Conservation (phyloP, 2,888 invertebrate species). For the Cryptus armator region DNA sequence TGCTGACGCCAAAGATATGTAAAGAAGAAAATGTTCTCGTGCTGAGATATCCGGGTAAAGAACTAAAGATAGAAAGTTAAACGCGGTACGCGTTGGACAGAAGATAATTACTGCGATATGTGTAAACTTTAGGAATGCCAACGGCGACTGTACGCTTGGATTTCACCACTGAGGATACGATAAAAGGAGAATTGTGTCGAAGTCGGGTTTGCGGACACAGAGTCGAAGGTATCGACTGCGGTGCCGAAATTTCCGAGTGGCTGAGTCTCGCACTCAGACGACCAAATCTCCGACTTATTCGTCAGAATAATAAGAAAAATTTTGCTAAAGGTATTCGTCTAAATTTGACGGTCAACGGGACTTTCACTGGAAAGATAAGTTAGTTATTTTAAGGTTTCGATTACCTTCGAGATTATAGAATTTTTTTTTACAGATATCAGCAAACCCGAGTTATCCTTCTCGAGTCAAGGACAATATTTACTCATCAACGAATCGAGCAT, state of each 20-base stretch:
- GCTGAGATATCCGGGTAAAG: conserved; percentile 88
- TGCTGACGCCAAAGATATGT: conserved; percentile 91
- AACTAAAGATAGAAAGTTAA: background rate
- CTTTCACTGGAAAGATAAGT: background rate
- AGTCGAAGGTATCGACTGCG: conserved; percentile 94
- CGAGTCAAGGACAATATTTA: conserved; percentile 95
- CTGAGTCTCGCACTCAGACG: conserved; percentile 90
- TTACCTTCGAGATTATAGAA: background rate
- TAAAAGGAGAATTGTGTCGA: conserved; percentile 87
- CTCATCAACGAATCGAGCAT: conserved; percentile 93
- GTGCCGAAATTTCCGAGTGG: conserved; percentile 93
- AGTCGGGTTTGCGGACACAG: conserved; percentile 95
- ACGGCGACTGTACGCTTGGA: conserved; percentile 87
- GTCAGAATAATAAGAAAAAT: conserved; percentile 85
- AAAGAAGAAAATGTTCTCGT: conserved; percentile 86
- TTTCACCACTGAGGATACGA: conserved; percentile 73
- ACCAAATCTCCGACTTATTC: conserved; percentile 90
- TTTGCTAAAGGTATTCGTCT: conserved; percentile 25
- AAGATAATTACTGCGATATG: background rate
- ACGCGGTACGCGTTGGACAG: background rate
- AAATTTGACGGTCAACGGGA: background rate
- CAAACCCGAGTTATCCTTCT: conserved; percentile 87
- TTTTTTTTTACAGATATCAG: conserved; percentile 70
- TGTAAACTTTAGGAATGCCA: conserved; percentile 85
- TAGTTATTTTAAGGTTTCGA: background rate